Evolutionary conservation across 2,797 vertebrate species (phyloP).

Genomic region (Cottoperca gobio): DNA sequence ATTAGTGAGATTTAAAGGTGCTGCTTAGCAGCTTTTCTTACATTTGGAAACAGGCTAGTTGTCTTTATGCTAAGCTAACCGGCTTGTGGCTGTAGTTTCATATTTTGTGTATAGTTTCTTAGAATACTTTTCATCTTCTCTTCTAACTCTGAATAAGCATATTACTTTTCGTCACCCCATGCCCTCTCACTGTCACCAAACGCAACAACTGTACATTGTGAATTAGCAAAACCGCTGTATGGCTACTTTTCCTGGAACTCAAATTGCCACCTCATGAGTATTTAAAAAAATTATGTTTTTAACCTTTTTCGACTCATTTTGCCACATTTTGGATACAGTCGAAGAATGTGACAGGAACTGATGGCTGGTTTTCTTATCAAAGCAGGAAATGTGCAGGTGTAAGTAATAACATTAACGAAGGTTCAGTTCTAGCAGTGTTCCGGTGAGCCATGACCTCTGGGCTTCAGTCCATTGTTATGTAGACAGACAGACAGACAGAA

Average conservation of each 20-base stretch:
- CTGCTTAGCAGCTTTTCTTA: background rate
- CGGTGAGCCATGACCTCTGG: background rate
- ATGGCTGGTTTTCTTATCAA: background rate
- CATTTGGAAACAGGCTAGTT: background rate
- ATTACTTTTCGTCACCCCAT: background rate
- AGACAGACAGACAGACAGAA: background rate
- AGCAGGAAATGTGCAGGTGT: background rate
- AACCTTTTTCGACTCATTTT: background rate
- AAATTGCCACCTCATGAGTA: background rate
- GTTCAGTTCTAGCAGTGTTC: background rate
- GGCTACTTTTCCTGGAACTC: background rate
- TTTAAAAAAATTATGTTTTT: background rate
- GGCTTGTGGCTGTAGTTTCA: background rate
- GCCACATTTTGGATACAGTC: background rate
- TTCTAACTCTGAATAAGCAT: background rate
- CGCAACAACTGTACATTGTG: background rate
- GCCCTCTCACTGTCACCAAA: background rate
- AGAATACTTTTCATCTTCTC: background rate
- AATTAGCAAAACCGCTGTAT: background rate
- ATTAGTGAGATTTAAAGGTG: background rate
- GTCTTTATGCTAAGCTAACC: background rate
- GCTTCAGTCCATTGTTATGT: background rate
- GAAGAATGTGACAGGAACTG: background rate
- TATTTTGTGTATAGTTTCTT: background rate
- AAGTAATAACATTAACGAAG: slow-evolving; percentile 4